Evolutionary conservation across 2,888 invertebrate species (phyloP).

Genomic region (Parelbella ahira): DNA sequence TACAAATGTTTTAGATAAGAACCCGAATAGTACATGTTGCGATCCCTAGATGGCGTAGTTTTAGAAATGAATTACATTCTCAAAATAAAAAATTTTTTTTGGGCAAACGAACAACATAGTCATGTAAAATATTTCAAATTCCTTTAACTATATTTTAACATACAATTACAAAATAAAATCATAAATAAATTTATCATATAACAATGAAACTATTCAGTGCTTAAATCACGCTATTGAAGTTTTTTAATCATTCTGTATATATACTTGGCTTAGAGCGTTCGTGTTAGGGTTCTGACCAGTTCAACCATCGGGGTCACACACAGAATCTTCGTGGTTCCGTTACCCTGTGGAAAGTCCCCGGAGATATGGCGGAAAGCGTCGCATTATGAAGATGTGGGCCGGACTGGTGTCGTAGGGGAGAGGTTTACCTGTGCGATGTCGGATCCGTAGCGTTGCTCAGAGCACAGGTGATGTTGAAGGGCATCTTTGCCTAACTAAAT

Average conservation of each 20-base stretch:
- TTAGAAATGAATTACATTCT: too few relatives aligned
- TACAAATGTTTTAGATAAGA: too few relatives aligned
- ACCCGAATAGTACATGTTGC: too few relatives aligned
- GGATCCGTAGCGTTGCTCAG: constrained; percentile 69
- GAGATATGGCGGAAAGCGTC: constrained; percentile 75
- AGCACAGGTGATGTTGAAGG: constrained; percentile 72
- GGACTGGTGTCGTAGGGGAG: constrained; percentile 57
- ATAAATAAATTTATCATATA: too few relatives aligned
- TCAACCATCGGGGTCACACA: constrained; percentile 69
- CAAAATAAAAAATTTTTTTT: too few relatives aligned
- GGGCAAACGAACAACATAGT: too few relatives aligned
- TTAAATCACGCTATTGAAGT: constrained; percentile 50
- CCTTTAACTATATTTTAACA: too few relatives aligned
- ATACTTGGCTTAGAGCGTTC: background rate
- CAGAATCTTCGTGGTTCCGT: constrained; percentile 56
- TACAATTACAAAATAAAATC: too few relatives aligned
- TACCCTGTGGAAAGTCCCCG: constrained; percentile 81
- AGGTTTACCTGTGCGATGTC: constrained; percentile 54
- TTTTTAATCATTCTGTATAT: constrained; percentile 34
- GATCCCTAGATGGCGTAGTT: too few relatives aligned
- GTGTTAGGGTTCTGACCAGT: constrained; percentile 60
- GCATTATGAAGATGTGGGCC: constrained; percentile 56
- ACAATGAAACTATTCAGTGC: too few relatives aligned
- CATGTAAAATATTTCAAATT: too few relatives aligned
- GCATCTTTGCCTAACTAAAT: constrained; percentile 62